These are phyloP conservation scores for Ephestia elutella DNA, from an alignment of 1,140 invertebrate species.

Conservation along the genomic window DNA sequence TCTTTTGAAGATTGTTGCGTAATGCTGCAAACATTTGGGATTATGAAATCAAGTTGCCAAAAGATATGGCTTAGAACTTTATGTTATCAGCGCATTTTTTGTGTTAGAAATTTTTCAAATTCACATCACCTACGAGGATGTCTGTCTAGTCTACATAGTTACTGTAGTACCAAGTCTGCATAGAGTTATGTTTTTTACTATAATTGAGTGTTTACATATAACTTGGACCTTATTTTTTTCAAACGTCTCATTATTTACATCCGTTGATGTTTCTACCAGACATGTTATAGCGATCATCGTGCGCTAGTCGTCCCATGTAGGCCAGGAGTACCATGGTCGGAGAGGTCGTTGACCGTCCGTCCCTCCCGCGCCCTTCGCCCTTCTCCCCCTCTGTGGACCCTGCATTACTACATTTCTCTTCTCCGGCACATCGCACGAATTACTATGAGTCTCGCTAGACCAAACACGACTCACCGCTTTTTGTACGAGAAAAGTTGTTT, in stretches of 20 bases:
- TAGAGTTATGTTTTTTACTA: too few species aligned
- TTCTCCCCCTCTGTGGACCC: conserved; percentile 32
- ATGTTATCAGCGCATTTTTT: not conserved
- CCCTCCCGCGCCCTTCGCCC: conserved; percentile 22
- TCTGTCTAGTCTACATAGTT: too few species aligned
- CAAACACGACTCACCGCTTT: conserved; percentile 30
- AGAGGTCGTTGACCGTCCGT: conserved; percentile 48
- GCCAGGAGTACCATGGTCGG: conserved; percentile 64
- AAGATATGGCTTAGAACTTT: not conserved
- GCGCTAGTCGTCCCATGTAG: conserved; percentile 38
- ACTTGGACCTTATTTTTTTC: too few species aligned
- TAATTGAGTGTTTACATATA: too few species aligned
- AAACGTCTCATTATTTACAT: not conserved
- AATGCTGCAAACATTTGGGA: conserved; percentile 33
- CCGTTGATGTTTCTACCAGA: conserved; percentile 1
- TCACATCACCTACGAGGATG: too few species aligned
- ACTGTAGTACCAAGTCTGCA: too few species aligned
- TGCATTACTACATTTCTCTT: conserved; percentile 56
- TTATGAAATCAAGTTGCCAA: conserved; percentile 19
- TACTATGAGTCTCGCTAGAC: conserved; percentile 34
- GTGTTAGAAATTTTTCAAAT: not conserved
- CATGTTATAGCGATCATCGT: not conserved
- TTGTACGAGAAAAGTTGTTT: conserved; percentile 6
- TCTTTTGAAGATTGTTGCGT: conserved; percentile 42
- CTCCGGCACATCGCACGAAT: conserved; percentile 36